Base-by-base conservation (phyloP, 2,888 invertebrate genomes). In the Oeneis ivallda region DNA sequence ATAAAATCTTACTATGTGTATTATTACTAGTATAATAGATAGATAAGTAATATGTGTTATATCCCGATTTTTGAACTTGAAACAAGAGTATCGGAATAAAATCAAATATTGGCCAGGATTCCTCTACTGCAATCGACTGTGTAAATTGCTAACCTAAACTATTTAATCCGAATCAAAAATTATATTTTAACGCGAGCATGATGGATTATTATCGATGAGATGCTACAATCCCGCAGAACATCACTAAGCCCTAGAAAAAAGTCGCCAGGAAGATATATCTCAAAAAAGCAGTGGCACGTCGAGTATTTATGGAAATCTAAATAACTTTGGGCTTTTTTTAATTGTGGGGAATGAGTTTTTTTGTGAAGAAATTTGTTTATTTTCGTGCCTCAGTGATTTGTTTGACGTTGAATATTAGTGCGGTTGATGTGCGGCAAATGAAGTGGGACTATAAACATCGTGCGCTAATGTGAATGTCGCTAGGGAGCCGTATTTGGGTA, bases 301-400 rank as follows among this genome's bases (percentile, higher is more conserved):
- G 81, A 82, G 86, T 92, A 92, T 92, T 91, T 91, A 92, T 91
- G 91, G 91, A 90, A 89, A 90, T 86, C 85, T 84, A 91, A 91
- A 91, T 88, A 90, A 87, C 85, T 76, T 74, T 74, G 75, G 78
- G 75, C 80, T 85, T 89, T 89, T 86, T 92, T 89, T 89, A 87
- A 90, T 89, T 87, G 87, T 77, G 80, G 81, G 79, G 83, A 85
- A 86, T 86, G 83, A 79, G 81, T 84, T 89, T 90, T 89, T 89
- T 84, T 83, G 79, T 81, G 79, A 79, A 80, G 62, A 66, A 69
- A 82, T 87, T 79, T 83, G 86, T 89, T 89, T 91, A 92, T 91
- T 89, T 89, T 83, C 75, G 85, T 84, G 79, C 73, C 73, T 76
- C 81, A 80, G 85, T 88, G 88, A 90, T 90, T 90, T 89, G 89